Conservation (phyloP, 2,113 vertebrate species). For the Burhinus oedicnemus region DNA sequence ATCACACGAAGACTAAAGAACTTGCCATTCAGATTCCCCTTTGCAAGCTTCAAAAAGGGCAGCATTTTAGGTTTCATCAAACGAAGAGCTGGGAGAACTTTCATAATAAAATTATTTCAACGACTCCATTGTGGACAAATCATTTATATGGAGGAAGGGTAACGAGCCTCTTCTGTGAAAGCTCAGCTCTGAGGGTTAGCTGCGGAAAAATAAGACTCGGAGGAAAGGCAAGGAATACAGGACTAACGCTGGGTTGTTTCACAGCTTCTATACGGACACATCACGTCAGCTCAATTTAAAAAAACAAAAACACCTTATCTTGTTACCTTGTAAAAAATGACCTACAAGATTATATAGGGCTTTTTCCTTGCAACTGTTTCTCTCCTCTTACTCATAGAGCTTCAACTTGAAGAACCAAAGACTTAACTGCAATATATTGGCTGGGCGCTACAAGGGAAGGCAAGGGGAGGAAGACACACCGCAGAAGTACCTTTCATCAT, state of each 20-base stretch:
- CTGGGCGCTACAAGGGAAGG: background rate
- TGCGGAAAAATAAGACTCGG: background rate
- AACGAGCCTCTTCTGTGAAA: background rate
- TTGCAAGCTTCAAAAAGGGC: background rate
- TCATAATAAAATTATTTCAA: background rate
- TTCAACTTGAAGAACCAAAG: background rate
- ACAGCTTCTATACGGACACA: rapidly evolving
- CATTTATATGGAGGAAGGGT: background rate
- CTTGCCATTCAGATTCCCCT: background rate
- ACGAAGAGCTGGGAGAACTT: background rate
- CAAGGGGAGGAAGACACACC: background rate
- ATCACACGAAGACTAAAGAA: background rate
- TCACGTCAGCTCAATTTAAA: background rate
- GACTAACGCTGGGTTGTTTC: background rate
- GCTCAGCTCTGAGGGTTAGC: background rate
- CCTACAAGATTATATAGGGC: background rate
- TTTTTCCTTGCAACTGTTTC: background rate
- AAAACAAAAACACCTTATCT: background rate
- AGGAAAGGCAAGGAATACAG: background rate
- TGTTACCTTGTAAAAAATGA: background rate
- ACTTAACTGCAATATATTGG: background rate
- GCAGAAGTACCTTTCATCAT: background rate
- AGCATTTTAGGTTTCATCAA: background rate
- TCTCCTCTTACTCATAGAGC: background rate
- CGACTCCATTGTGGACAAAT: rapidly evolving